phyloP scores from a whole-genome alignment of 2,113 vertebrate species.

The Aegypius monachus region DNA sequence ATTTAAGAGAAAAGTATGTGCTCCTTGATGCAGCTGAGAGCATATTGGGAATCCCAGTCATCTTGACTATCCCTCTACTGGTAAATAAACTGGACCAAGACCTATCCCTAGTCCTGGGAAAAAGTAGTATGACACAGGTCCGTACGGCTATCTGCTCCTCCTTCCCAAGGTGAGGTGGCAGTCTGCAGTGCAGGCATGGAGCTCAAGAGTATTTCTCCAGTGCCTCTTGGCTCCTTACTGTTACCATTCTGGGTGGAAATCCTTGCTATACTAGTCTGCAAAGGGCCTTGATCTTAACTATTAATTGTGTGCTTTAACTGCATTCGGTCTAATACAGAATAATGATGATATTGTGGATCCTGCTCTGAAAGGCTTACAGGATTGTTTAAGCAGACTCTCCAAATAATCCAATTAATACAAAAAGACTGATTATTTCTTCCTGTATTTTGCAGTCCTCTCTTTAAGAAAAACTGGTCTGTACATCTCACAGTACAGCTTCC shows the following conservation, averaged over 20 bases:
- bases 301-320: background rate
- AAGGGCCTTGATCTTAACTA: background rate
- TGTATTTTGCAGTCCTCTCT: background rate
- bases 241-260: background rate
- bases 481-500: background rate
- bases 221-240: background rate
- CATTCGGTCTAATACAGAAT: background rate
- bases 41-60: fast-evolving
- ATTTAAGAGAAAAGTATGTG: background rate
- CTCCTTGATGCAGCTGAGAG: background rate
- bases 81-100: background rate
- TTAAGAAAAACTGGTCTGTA: background rate
- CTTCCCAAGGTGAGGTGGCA: background rate
- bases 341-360: background rate
- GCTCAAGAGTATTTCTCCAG: background rate
- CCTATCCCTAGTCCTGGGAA: background rate
- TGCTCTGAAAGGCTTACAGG: background rate
- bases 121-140: background rate
- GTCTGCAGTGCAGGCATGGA: background rate
- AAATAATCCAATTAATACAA: background rate
- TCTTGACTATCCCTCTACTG: background rate
- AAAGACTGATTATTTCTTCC: background rate
- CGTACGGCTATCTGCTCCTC: fast-evolving
- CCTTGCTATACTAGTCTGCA: background rate
- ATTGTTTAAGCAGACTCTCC: background rate